Percentiles rank a stretch among this genome's conserved stretches.
phyloP scores from a whole-genome alignment of 2,888 invertebrate species.

The Habrosyne pyritoides region DNA sequence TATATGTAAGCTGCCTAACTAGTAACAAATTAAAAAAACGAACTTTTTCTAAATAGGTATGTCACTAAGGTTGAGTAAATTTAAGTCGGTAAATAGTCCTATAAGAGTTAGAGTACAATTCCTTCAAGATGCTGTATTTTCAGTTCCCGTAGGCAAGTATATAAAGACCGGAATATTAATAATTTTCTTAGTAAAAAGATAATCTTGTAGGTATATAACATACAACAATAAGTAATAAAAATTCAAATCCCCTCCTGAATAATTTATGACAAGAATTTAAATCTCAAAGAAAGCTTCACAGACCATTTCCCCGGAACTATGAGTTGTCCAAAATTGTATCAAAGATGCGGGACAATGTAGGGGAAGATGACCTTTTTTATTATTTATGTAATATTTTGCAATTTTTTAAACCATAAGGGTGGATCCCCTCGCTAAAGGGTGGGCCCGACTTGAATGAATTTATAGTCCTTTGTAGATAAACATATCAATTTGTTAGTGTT shows the following conservation, averaged over 20 bases:
- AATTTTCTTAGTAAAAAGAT: not conserved
- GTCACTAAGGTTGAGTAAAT: no score
- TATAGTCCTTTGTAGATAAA: slow-evolving; percentile 81
- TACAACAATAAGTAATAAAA: not conserved
- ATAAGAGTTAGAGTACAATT: no score
- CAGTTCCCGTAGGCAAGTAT: no score
- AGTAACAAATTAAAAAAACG: no score
- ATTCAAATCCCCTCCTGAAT: slow-evolving; percentile 47
- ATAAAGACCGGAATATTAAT: no score
- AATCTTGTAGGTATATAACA: not conserved
- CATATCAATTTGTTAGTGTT: slow-evolving; percentile 83
- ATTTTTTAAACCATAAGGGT: slow-evolving; percentile 80
- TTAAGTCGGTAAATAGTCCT: no score
- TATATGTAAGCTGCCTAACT: no score
- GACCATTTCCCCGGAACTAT: slow-evolving; percentile 79
- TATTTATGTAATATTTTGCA: slow-evolving; percentile 82
- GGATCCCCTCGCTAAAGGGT: slow-evolving; percentile 80
- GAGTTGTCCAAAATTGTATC: slow-evolving; percentile 72
- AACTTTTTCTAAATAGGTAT: no score
- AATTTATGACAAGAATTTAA: slow-evolving; percentile 66
- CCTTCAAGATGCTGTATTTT: no score
- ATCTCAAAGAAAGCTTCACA: slow-evolving; percentile 65
- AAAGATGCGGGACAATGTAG: slow-evolving; percentile 49
- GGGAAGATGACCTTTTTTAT: slow-evolving; percentile 64
- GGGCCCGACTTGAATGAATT: slow-evolving; percentile 76